Evolutionary conservation across 2,113 vertebrate genomes (phyloP), one percentile per base, ranked within the genome.

Genomic region (Cynoglossus semilaevis): DNA sequence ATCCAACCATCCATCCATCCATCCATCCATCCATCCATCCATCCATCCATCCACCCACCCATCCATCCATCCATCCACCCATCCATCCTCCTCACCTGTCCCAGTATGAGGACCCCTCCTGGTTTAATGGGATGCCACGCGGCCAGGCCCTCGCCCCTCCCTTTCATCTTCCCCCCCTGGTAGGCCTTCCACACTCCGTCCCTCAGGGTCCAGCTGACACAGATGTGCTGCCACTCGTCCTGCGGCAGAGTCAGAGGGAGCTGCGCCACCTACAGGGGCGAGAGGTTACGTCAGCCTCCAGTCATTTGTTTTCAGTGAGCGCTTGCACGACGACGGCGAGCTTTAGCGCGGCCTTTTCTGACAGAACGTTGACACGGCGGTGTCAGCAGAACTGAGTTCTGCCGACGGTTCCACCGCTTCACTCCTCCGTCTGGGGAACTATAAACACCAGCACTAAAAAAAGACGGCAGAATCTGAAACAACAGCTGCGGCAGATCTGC

Each of bases 71-170:
- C 8, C 18, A 35, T 51, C 11, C 10, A 17, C 35, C 41, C 43
- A 53, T 50, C 12, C 18, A 41, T 16, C 13, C 8, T 14, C 35
- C 60, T 5, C 80, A 98, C 96, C 95, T 99, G 96, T 49, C 96
- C 96, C 78, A 99, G 87, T 67, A 99, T 94, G 41, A 99, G 87
- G 52, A 97, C 77, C 0, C 96, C 96, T 4, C 95, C 94, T 10
- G 95, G 93, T 81, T 94, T 94, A 89, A 98, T 94, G 67, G 96
- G 90, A 5, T 99, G 95, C 96, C 96, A 99, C 61, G 96, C 91
- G 0, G 96, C 95, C 77, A 99, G 87, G 40, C 95, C 95, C 67
- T 98, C 95, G 0, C 95, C 94, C 0, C 93, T 89, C 0, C 91
- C 96, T 71, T 86, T 92, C 81, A 94, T 86, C 51, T 94, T 93